Conservation (phyloP, 2,888 invertebrate genomes). For the Caenorhabditis plicata region DNA sequence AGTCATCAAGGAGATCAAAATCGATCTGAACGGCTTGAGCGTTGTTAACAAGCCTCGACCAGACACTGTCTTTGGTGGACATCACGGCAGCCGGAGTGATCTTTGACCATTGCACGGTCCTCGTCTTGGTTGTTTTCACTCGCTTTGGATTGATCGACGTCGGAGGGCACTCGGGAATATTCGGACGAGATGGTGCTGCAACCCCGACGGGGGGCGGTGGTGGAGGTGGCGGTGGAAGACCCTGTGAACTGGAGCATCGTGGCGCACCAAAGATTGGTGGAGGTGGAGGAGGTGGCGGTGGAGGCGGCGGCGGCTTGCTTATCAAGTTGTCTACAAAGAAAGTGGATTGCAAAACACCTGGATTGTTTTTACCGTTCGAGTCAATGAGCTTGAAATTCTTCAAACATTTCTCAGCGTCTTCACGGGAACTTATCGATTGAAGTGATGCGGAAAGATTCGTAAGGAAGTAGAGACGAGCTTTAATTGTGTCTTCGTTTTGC, state of each 20-base stretch:
- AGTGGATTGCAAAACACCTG: constrained; percentile 1
- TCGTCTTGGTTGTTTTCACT: constrained; percentile 35
- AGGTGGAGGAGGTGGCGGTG: constrained; percentile 3
- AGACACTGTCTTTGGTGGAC: constrained; percentile 21
- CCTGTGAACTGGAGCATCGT: too few relatives aligned
- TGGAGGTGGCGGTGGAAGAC: constrained; percentile 3
- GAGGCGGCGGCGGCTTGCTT: constrained; percentile 15
- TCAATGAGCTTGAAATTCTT: constrained; percentile 18
- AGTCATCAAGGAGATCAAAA: constrained; percentile 25
- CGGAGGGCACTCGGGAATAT: constrained; percentile 27
- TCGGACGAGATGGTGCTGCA: too few relatives aligned
- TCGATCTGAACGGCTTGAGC: constrained; percentile 5
- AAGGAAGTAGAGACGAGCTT: too few relatives aligned
- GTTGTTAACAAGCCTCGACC: constrained; percentile 18
- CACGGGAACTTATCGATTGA: constrained; percentile 7
- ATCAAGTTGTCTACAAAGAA: constrained; percentile 13
- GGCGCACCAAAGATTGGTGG: background rate
- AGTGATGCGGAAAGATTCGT: background rate
- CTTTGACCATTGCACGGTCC: constrained; percentile 36
- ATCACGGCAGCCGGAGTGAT: constrained; percentile 16
- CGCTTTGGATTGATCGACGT: constrained; percentile 30
- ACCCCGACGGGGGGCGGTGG: background rate
- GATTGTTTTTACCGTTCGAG: constrained; percentile 23
- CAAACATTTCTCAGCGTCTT: constrained; percentile 21
- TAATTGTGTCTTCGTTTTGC: too few relatives aligned